Conservation (phyloP, 2,888 invertebrate species). For the Oscheius onirici region DNA sequence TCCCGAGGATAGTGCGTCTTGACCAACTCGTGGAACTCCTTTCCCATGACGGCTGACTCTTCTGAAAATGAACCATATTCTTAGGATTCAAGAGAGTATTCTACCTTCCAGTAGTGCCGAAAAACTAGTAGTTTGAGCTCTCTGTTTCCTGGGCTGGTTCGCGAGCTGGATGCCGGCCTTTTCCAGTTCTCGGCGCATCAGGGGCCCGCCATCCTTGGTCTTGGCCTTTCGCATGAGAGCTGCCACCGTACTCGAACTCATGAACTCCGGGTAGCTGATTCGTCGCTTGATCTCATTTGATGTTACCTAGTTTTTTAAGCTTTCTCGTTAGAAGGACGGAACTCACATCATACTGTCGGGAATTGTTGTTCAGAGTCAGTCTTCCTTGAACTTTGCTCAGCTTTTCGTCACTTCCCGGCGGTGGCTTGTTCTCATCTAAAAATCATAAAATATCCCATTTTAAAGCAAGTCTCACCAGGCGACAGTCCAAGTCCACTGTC, state of each 20-base stretch:
- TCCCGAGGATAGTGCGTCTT: neutral
- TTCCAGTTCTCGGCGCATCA: constrained; percentile 12
- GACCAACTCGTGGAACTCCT: neutral
- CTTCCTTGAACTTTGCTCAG: constrained; percentile 21
- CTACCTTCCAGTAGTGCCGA: constrained; percentile 25
- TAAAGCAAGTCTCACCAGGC: too few species aligned
- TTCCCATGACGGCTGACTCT: neutral
- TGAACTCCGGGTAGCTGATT: constrained; percentile 1
- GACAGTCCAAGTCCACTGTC: too few species aligned
- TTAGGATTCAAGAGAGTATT: neutral
- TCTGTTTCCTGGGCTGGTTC: neutral
- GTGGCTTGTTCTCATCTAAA: too few species aligned
- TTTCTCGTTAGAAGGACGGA: neutral
- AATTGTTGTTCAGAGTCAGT: constrained; percentile 18
- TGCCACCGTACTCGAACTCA: constrained; percentile 27
- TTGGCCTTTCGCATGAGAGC: constrained; percentile 22
- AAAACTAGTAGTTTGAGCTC: constrained; percentile 1
- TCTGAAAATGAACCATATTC: neutral
- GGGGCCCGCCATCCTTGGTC: constrained; percentile 20
- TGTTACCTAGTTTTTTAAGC: constrained; percentile 15
- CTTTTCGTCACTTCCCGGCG: neutral
- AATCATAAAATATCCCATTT: too few species aligned
- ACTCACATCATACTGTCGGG: neutral
- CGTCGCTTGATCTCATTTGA: constrained; percentile 8
- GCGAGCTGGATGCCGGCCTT: constrained; percentile 2